A percentile compares a stretch with the other conserved stretches of the same genome.
Conservation (phyloP, 2,888 invertebrate genomes). For the Linnaemya vulpina region DNA sequence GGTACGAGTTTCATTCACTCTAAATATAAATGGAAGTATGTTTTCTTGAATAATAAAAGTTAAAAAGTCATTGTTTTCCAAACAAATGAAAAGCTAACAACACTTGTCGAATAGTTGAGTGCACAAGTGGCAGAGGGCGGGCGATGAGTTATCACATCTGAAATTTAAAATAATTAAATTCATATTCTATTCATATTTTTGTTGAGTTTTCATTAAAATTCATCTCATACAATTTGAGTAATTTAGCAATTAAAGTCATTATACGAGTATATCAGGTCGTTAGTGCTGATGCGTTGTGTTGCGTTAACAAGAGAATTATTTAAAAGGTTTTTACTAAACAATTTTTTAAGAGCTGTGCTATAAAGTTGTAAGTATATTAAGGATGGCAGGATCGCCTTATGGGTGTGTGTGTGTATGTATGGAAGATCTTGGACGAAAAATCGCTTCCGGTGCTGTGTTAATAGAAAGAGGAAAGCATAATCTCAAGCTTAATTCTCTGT, state of each 20-base stretch:
- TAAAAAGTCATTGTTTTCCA: conserved; percentile 60
- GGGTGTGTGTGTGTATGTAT: no score
- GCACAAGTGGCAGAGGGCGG: background rate
- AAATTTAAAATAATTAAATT: conserved; percentile 10
- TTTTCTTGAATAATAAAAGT: conserved; percentile 54
- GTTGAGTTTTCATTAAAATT: background rate
- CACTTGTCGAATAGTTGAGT: conserved; percentile 19
- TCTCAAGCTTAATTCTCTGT: no score
- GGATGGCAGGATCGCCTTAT: no score
- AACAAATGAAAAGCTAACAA: conserved; percentile 66
- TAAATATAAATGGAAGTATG: conserved; percentile 15
- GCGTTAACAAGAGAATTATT: no score
- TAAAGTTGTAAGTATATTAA: no score
- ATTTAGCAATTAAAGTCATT: background rate
- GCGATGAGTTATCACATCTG: background rate
- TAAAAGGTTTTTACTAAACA: no score
- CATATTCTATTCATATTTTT: background rate
- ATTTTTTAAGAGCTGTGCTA: no score
- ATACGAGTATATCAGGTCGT: no score
- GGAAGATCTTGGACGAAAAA: no score
- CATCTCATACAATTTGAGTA: background rate
- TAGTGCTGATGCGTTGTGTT: no score
- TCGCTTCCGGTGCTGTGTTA: no score
- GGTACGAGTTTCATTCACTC: conserved; percentile 53
- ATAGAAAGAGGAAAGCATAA: no score